Evolutionary conservation across 1,140 invertebrate species (phyloP), one percentile per base, ranked within the genome.

Genomic region (Manduca sexta): DNA sequence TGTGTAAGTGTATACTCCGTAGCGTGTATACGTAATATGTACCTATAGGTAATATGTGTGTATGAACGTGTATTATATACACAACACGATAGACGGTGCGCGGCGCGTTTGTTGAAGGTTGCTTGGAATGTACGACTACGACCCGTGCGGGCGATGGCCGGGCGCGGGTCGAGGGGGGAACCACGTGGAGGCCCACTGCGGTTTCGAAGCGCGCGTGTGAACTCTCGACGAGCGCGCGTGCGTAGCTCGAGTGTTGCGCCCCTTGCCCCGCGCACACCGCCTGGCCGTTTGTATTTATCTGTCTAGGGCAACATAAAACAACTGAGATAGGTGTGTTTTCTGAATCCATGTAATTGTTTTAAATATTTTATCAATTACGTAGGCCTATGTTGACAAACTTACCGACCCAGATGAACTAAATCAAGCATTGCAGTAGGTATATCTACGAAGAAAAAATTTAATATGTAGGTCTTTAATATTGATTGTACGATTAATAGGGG

Each of bases 161-260:
- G 41, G 38, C 7, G 70, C 39, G 52, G 55, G 50, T 41, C 56
- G 62, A 53, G 60, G 52, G 58, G 64, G 59, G 69, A 50, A 59
- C 67, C 71, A 71, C 80, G 76, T 80, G 70, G 69, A 72, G 73
- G 69, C 65, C 59, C 67, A 77, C 79, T 65, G 66, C 71, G 71
- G 74, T 70, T 74, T 64, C 74, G 71, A 45, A 43, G 40, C 48
- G 73, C 74, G 73, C 72, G 72, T 71, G 68, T 72, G 67, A 70
- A 69, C 80, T 80, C 67, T 71, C 65, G 51, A 54, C 56, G 70
- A 80, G 53, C 68, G 74, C 79, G 77, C 78, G 61, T 83, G 76
- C 80, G 78, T 79, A 64, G 66, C 64, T 63, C 60, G 60, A 35
- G 44, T 45, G 21, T 26, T 26, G 21, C 46, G 29, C 34, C 39